Conservation (phyloP, 1,140 invertebrate species). For the Solen grandis region DNA sequence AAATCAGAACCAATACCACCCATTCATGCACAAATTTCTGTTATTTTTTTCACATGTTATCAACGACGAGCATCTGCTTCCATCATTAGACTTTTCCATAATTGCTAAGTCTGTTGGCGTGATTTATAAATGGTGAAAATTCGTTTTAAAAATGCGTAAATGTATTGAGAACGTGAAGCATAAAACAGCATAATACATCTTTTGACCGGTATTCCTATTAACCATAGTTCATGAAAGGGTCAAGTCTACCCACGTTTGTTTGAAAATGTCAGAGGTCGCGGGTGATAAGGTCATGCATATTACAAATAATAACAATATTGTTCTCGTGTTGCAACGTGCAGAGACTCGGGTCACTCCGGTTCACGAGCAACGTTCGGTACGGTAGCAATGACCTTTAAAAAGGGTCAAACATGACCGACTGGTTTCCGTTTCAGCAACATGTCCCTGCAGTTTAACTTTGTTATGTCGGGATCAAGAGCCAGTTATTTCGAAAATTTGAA, state of each 20-base stretch:
- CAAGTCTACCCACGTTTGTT: conserved; percentile 50
- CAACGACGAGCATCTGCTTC: too few relatives aligned
- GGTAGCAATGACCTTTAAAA: not conserved
- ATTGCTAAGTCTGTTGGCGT: too few relatives aligned
- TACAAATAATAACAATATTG: conserved; percentile 57
- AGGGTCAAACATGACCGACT: too few relatives aligned
- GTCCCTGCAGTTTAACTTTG: too few relatives aligned
- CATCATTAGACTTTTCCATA: too few relatives aligned
- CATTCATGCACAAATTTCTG: too few relatives aligned
- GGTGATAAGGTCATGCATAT: conserved; percentile 54
- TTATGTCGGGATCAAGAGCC: too few relatives aligned
- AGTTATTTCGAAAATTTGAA: too few relatives aligned
- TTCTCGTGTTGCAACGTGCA: conserved; percentile 57
- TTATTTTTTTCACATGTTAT: too few relatives aligned
- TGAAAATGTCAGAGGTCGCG: conserved; percentile 44
- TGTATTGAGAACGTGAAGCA: not conserved
- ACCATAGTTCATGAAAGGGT: conserved; percentile 39
- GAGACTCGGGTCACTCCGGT: conserved; percentile 21
- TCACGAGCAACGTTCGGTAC: conserved; percentile 4
- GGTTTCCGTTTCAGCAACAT: too few relatives aligned
- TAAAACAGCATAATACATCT: not conserved
- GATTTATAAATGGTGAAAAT: too few relatives aligned
- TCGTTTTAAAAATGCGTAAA: not conserved
- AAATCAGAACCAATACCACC: too few relatives aligned
- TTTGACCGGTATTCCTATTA: conserved; percentile 6